These are phyloP conservation scores for Melanaphis sacchari DNA, from an alignment of 1,140 invertebrate species.

Conservation along the genomic window DNA sequence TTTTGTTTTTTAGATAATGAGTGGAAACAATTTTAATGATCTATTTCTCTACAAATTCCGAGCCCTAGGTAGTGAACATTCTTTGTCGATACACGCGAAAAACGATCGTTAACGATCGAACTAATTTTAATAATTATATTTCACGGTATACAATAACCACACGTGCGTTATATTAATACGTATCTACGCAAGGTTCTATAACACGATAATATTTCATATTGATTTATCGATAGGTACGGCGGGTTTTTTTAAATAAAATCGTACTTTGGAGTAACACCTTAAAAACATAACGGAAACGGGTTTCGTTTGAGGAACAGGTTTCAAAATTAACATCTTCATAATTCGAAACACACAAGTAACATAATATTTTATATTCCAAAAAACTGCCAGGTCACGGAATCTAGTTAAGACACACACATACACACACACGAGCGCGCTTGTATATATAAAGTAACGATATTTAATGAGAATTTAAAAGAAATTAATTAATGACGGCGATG, in stretches of 20 bases:
- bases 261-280: not conserved
- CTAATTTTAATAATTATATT: not conserved
- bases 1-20: too few relatives aligned
- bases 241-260: not conserved
- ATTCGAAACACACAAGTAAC: not conserved
- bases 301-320: not conserved
- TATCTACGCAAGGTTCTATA: not conserved
- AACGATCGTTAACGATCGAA: not conserved
- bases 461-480: not conserved
- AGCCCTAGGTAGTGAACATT: not conserved
- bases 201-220: not conserved
- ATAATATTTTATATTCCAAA: not conserved
- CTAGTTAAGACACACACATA: too few relatives aligned
- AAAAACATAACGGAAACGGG: conserved; percentile 25
- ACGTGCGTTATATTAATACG: not conserved
- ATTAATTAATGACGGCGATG: not conserved
- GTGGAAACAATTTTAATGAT: too few relatives aligned
- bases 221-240: not conserved
- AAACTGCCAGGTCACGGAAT: not conserved
- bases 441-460: not conserved
- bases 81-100: not conserved
- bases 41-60: not conserved
- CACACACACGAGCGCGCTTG: not conserved
- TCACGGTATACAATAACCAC: not conserved
- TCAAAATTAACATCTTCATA: conserved; percentile 15